Evolutionary conservation across 2,888 invertebrate genomes (phyloP).

Genomic region (Xestia ashworthii): DNA sequence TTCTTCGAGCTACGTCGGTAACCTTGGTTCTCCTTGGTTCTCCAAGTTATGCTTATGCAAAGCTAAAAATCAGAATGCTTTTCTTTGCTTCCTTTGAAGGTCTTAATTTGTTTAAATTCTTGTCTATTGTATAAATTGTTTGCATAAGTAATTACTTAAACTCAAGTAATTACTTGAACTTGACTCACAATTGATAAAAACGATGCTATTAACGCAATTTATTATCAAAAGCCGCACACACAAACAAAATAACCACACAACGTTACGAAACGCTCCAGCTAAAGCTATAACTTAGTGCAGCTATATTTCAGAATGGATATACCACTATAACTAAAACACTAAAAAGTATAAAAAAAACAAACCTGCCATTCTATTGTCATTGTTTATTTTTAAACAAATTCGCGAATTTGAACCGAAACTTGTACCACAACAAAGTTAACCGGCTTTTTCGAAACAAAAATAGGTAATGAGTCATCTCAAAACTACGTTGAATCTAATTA

Average conservation of each 20-base stretch:
- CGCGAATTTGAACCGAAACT: not conserved
- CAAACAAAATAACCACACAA: not conserved
- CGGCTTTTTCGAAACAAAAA: slow-evolving; percentile 11
- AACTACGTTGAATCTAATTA: slow-evolving; percentile 7
- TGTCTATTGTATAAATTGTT: too few relatives aligned
- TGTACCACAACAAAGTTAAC: not conserved
- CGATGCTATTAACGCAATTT: too few relatives aligned
- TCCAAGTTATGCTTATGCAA: too few relatives aligned
- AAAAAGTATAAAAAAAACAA: not conserved
- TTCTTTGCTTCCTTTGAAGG: too few relatives aligned
- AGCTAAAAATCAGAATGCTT: too few relatives aligned
- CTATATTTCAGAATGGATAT: not conserved
- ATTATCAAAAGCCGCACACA: too few relatives aligned
- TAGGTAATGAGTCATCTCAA: slow-evolving; percentile 21
- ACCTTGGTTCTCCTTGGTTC: too few relatives aligned
- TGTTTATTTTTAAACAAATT: slow-evolving; percentile 11
- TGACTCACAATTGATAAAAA: too few relatives aligned
- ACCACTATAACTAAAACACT: not conserved
- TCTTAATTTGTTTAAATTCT: too few relatives aligned
- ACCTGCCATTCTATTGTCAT: not conserved
- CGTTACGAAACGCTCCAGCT: not conserved
- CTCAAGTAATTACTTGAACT: too few relatives aligned
- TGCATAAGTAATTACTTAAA: too few relatives aligned
- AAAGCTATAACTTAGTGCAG: not conserved
- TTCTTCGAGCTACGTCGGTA: too few relatives aligned